Evolutionary conservation across 2,113 vertebrate species (phyloP).

Genomic region (Nyctibius bracteatus): DNA sequence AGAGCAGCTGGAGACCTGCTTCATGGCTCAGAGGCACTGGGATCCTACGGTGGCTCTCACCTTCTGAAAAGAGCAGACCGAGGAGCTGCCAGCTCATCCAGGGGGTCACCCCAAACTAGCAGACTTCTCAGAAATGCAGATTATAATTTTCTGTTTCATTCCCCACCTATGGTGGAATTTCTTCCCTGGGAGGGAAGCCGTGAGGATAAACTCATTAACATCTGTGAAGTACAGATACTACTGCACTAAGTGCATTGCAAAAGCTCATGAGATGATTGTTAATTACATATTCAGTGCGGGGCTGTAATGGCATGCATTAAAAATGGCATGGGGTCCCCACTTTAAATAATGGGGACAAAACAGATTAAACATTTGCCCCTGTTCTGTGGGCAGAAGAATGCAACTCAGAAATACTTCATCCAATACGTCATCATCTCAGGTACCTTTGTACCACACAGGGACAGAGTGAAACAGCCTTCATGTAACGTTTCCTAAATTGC

Average conservation of each 20-base stretch:
- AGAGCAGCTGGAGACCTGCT: neutral
- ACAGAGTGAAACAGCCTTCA: neutral
- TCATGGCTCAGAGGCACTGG: neutral
- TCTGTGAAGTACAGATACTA: conserved; percentile 2
- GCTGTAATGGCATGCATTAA: neutral
- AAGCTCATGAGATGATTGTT: neutral
- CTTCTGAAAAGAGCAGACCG: accelerated
- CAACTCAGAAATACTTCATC: neutral
- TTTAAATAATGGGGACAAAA: neutral
- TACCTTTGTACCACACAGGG: neutral
- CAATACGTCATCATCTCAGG: neutral
- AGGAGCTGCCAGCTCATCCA: neutral
- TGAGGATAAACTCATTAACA: conserved; percentile 1
- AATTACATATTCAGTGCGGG: neutral
- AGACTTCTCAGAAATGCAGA: neutral
- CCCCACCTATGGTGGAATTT: neutral
- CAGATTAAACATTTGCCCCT: neutral
- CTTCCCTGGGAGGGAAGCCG: neutral
- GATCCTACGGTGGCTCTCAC: neutral
- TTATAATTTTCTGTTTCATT: neutral
- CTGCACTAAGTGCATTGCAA: neutral
- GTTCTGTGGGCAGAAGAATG: neutral
- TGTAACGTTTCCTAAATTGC: neutral
- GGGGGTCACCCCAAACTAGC: neutral
- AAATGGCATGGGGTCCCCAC: neutral